Percentiles rank a stretch among this genome's conserved stretches.
These are phyloP conservation scores for Oxyteleia sp. DNA, from an alignment of 2,888 invertebrate genomes.

Conservation along the genomic window DNA sequence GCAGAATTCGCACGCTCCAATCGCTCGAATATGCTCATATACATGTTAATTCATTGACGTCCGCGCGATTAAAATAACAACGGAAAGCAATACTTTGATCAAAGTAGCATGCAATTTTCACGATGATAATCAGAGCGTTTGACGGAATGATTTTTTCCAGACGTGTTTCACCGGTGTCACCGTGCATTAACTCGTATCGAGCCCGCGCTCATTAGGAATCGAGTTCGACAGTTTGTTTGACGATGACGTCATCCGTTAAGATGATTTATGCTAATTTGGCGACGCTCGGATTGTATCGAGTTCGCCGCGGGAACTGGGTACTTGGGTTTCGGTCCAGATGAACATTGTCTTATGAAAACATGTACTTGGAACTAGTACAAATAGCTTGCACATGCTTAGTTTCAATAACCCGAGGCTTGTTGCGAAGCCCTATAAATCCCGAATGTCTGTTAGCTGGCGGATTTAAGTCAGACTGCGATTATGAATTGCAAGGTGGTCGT, in stretches of 20 bases:
- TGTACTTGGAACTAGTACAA: conserved; percentile 56
- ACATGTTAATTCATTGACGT: conserved; percentile 58
- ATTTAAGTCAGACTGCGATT: conserved; percentile 53
- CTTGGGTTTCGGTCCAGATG: conserved; percentile 37
- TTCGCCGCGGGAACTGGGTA: conserved; percentile 27
- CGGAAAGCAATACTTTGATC: conserved; percentile 57
- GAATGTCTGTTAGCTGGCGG: conserved; percentile 54
- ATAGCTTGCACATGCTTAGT: conserved; percentile 66
- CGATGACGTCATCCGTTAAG: conserved; percentile 43
- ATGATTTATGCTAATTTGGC: conserved; percentile 46
- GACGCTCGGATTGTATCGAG: neutral
- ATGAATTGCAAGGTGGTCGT: conserved; percentile 48
- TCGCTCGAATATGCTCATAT: conserved; percentile 66
- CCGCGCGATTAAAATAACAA: conserved; percentile 60
- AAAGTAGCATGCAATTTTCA: conserved; percentile 45
- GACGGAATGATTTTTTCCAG: conserved; percentile 34
- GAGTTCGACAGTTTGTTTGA: conserved; percentile 25
- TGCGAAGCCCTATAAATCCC: conserved; percentile 56
- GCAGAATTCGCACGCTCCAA: conserved; percentile 61
- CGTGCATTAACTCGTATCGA: conserved; percentile 5
- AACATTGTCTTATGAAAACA: conserved; percentile 62
- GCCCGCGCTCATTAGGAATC: conserved; percentile 10
- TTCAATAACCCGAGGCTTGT: conserved; percentile 61
- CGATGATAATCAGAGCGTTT: conserved; percentile 42
- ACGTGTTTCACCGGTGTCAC: conserved; percentile 20